These are phyloP conservation scores for Lindbergichthys nudifrons DNA, from an alignment of 2,797 vertebrate species.

Conservation along the genomic window DNA sequence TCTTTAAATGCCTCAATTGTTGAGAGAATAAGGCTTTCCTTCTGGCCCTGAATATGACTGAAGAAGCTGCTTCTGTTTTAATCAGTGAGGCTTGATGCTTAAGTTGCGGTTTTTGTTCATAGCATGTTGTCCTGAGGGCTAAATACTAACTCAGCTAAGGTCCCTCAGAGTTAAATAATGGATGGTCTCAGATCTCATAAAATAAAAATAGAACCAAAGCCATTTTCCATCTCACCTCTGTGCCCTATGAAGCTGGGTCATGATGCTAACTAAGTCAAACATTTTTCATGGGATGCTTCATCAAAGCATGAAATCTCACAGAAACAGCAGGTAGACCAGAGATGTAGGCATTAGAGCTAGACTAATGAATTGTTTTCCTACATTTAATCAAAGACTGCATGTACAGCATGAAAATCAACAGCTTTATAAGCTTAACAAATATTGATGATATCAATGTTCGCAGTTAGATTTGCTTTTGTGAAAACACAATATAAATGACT, in stretches of 20 bases:
- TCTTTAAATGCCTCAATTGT: neutral
- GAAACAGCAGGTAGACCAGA: neutral
- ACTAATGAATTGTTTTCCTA: neutral
- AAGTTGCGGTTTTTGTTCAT: slow-evolving; percentile 39
- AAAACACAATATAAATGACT: neutral
- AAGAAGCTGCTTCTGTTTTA: neutral
- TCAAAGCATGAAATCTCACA: neutral
- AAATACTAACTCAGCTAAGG: slow-evolving; percentile 61
- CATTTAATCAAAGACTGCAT: neutral
- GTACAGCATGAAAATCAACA: neutral
- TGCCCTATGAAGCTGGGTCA: slow-evolving; percentile 3
- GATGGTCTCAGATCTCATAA: slow-evolving; percentile 63
- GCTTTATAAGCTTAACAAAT: neutral
- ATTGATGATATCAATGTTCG: neutral
- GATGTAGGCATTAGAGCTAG: neutral
- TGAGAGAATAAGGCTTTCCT: neutral
- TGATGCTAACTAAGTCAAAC: slow-evolving; percentile 9
- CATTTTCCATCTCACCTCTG: slow-evolving; percentile 38
- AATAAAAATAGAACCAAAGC: slow-evolving; percentile 59
- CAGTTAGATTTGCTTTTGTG: neutral
- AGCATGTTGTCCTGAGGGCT: slow-evolving; percentile 45
- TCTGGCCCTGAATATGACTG: neutral
- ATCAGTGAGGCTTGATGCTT: slow-evolving; percentile 11
- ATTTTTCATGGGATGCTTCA: neutral
- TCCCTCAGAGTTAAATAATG: slow-evolving; percentile 59